Evolutionary conservation across 1,140 invertebrate genomes (phyloP), one percentile per base, ranked within the genome.

Genomic region (Leptinotarsa undecemlineata): DNA sequence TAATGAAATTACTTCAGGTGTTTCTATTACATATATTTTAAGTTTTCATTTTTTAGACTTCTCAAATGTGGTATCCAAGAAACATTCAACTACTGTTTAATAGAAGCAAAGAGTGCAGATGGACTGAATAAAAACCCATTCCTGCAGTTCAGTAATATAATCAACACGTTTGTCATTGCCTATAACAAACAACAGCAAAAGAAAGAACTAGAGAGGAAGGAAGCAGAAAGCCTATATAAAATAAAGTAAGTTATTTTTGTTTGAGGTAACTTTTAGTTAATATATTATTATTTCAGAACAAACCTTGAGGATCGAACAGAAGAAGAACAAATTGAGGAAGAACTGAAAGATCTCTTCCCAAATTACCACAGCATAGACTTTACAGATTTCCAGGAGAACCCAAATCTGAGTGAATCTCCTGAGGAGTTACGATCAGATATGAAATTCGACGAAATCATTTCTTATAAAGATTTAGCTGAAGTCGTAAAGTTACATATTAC

Each of bases 181-280:
- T 98, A 95, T 95, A 90, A 91, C 80, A 88, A 90, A 62, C 91
- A 95, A 75, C 90, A 95, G 80, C 88, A 91, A 70, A 88, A 91
- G 63, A 89, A 89, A 23, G 89, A 91, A 76, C 87, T 87, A 76
- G 89, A 90, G 76, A 90, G 93, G 76, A 87, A 88, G 48, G 92
- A 95, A 79, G 91, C 95, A 71, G 92, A 95, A 67, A 92, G 90
- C 79, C 83, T 98, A 13, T 98, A 95, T 85, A 90, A 92, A 73
- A 94, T 91, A 47, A 95, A 93, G 87, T 90, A 83, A 80, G 75
- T 79, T 42, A 42, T 42, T 42, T 11, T 42, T 11, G 21, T 63
- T 26, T 70, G 17, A 48, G 20, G 4, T 63, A 66, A 48, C 21
- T 13, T 19, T 26, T 26, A 63, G 13, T 47, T 21, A 26, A 42